Evolutionary conservation across 2,113 vertebrate species (phyloP), one percentile per base, ranked within the genome.

Genomic region (Ceratotherium simum): DNA sequence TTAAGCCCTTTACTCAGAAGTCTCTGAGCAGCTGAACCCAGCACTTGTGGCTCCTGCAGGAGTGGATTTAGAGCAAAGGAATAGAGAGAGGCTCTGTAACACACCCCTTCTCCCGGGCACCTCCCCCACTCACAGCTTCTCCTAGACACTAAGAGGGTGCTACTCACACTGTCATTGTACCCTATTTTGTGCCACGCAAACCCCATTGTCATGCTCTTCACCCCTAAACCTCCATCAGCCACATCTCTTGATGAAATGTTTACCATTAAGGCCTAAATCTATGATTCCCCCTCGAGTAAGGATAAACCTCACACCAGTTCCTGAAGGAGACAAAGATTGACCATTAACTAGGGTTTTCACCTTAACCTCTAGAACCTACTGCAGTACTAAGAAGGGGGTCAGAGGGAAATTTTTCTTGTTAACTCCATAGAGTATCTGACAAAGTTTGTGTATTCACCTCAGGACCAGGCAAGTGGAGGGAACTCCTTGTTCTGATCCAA

Each of bases 401-500:
- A 67, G n/a, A 8, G 8, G 25, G 27, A 17, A 51, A 18, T 16
- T 12, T 70, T 80, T 60, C 93, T 90, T 69, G n/a, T 65, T 90
- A 95, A 91, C 8, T 60, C n/a, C 11, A 78, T 33, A 64, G 31
- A 91, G 65, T 90, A 85, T 58, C 21, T 88, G 73, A 73, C 60
- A 54, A 54, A 54, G 62, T 87, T 23, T 6, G 29, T n/a, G 31
- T 20, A 84, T 91, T 91, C 16, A 4, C 78, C 79, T 90, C 39
- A n/a, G 80, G 20, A 60, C 33, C 18, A 83, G n/a, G 21, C 64
- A 83, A 84, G 33, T 48, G 84, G 70, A 72, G 42, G 8, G 31
- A 42, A 92, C 54, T 93, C 23, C 51, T 90, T 86, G 20, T 87
- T 94, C 39, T 95, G 51, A 94, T 86, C 42, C 27, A 78, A 94